Conservation (phyloP, 2,888 invertebrate species). For the Ceriagrion tenellum region DNA sequence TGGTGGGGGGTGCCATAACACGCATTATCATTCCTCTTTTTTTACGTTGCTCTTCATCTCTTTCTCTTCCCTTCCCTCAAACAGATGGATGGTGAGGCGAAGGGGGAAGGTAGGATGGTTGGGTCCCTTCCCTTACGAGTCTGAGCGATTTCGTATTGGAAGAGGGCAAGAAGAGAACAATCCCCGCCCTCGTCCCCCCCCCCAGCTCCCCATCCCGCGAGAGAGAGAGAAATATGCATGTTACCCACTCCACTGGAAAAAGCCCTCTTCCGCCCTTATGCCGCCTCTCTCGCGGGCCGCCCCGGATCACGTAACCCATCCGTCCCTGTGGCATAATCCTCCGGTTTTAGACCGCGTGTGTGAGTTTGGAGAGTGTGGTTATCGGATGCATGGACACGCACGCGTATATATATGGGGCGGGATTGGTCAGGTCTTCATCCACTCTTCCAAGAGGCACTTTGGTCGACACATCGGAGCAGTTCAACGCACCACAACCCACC, state of each 20-base stretch:
- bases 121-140: no score
- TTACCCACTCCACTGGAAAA: background rate
- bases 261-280: background rate
- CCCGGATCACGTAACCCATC: conserved; percentile 11
- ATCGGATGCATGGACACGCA: background rate
- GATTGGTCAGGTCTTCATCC: background rate
- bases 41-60: background rate
- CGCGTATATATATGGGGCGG: background rate
- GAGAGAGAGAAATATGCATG: background rate
- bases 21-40: background rate
- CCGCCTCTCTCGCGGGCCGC: background rate
- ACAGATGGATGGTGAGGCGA: no score
- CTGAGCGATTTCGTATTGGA: background rate
- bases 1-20: background rate
- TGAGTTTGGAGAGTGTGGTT: background rate
- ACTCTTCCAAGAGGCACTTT: background rate
- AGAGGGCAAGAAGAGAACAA: background rate
- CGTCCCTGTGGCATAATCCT: conserved; percentile 36
- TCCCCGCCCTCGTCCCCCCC: background rate
- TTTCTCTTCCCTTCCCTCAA: background rate
- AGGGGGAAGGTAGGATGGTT: no score
- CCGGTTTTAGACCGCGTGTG: background rate
- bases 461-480: background rate
- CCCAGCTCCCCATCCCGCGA: no score
- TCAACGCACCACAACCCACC: background rate